Evolutionary conservation across 2,888 invertebrate genomes (phyloP), one percentile per base, ranked within the genome.

Genomic region (Parapristionchus giblindavisi): DNA sequence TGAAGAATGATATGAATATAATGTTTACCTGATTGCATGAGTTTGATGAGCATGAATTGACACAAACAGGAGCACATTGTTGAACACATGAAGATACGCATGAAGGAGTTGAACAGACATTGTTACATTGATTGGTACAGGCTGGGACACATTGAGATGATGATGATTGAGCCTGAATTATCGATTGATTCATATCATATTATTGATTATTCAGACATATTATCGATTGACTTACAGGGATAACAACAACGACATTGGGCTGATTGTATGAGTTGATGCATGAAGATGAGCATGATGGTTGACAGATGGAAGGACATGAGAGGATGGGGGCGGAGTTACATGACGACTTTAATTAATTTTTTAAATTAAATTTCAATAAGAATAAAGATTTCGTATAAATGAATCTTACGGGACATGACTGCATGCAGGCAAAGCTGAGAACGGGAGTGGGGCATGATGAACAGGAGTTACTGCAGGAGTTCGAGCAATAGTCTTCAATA

Each of bases 81-180:
- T 81, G 80, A 77, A 77, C 75, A 81, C 83, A 83, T 38, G 78
- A 78, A 75, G 76, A 79, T 63, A 78, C 77, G 79, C 83, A 81
- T 6, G 72, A 34, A 32, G 70, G 70, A 38, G 70, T 56, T 24
- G 70, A 71, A 40, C 70, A 71, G 56, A 56, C 43, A 40, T 71
- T 71, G 70, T 29, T 32, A 56, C 70, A 71, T 40, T 71, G 70
- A 32, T 36, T 11, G 32, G 24, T 14, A 56, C 70, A 71, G 1
- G 56, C 24, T 14, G 70, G 38, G 11, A 40, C 56, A 56, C 70
- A 71, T 8, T n/a, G 8, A 8, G 56, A 56, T 8, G 70, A 48
- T 17, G 70, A 40, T 0, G 54, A 40, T 40, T 71, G 70, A 0
- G 56, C 68, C 24, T 38, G 27, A 36, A 68, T 52, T 17, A 68